A percentile compares a stretch with the other conserved stretches of the same genome.
Conservation (phyloP, 2,888 invertebrate genomes). For the Drosophila austrosaltans region DNA sequence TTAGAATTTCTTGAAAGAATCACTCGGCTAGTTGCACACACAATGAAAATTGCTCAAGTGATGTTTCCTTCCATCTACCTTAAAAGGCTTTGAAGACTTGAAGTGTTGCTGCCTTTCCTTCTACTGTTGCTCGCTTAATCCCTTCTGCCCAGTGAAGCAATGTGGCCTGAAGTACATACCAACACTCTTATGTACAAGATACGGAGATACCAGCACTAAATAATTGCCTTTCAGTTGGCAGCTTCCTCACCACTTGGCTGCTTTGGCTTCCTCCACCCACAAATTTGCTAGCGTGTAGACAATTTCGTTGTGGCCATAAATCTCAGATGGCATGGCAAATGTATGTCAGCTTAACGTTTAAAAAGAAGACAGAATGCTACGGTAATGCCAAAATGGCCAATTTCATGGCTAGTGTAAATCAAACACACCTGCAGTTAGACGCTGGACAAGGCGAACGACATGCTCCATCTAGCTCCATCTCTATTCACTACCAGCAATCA, state of each 20-base stretch:
- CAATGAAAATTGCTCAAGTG: constrained; percentile 13
- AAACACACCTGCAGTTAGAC: constrained; percentile 75
- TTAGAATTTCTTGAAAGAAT: not conserved
- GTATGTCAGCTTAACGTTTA: constrained; percentile 63
- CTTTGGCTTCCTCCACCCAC: not conserved
- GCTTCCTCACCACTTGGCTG: not conserved
- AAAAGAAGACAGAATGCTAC: constrained; percentile 56
- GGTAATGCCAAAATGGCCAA: constrained; percentile 72
- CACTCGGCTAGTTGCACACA: not conserved
- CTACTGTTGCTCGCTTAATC: constrained; percentile 22
- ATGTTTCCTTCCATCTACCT: not conserved
- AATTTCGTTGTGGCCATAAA: constrained; percentile 65
- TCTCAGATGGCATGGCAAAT: constrained; percentile 52
- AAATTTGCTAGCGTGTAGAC: constrained; percentile 23
- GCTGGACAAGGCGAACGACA: constrained; percentile 19
- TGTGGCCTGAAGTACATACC: constrained; percentile 14
- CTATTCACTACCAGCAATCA: constrained; percentile 4
- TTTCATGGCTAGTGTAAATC: constrained; percentile 75
- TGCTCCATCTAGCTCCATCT: constrained; percentile 7
- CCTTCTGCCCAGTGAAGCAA: constrained; percentile 27
- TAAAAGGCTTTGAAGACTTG: constrained; percentile 19
- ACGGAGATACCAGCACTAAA: constrained; percentile 60
- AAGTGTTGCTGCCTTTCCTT: not conserved
- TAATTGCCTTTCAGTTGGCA: constrained; percentile 60
- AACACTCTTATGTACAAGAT: constrained; percentile 30